Evolutionary conservation across 2,797 vertebrate genomes (phyloP).

Genomic region (Ctenopoma kingsleyae): DNA sequence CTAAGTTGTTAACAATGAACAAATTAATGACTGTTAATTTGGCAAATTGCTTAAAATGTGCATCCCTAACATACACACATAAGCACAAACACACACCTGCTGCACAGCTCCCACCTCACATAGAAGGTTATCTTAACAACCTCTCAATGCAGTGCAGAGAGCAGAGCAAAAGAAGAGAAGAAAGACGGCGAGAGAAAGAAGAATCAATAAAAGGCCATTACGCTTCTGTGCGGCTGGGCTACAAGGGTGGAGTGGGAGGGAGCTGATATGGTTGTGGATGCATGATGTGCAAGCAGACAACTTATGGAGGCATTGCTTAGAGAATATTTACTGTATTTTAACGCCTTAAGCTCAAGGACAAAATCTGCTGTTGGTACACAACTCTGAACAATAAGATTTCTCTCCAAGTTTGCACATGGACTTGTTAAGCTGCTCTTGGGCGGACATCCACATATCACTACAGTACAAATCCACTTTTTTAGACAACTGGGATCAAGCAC

Average conservation of each 20-base stretch:
- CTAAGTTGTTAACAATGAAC: too few relatives aligned
- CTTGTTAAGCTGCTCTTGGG: not conserved
- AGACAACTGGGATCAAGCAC: not conserved
- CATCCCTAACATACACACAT: not conserved
- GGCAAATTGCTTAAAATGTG: not conserved
- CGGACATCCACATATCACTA: not conserved
- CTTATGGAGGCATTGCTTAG: slow-evolving; percentile 40
- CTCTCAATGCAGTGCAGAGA: slow-evolving; percentile 60
- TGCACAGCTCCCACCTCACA: slow-evolving; percentile 30
- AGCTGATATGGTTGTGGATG: slow-evolving; percentile 71
- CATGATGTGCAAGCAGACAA: slow-evolving; percentile 65
- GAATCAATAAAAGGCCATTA: slow-evolving; percentile 81
- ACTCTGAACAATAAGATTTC: slow-evolving; percentile 19
- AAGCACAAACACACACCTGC: slow-evolving; percentile 16
- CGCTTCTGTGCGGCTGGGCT: slow-evolving; percentile 55
- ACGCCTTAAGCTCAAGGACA: slow-evolving; percentile 53
- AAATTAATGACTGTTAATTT: not conserved
- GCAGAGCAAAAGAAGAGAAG: slow-evolving; percentile 49
- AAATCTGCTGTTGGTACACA: slow-evolving; percentile 17
- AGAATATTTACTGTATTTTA: slow-evolving; percentile 39
- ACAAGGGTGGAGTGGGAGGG: slow-evolving; percentile 53
- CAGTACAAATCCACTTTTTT: not conserved
- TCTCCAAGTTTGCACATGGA: not conserved
- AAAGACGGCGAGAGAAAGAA: slow-evolving; percentile 50
- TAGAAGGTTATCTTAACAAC: slow-evolving; percentile 71